Conservation (phyloP, 2,113 vertebrate species). For the Petroica traversi region DNA sequence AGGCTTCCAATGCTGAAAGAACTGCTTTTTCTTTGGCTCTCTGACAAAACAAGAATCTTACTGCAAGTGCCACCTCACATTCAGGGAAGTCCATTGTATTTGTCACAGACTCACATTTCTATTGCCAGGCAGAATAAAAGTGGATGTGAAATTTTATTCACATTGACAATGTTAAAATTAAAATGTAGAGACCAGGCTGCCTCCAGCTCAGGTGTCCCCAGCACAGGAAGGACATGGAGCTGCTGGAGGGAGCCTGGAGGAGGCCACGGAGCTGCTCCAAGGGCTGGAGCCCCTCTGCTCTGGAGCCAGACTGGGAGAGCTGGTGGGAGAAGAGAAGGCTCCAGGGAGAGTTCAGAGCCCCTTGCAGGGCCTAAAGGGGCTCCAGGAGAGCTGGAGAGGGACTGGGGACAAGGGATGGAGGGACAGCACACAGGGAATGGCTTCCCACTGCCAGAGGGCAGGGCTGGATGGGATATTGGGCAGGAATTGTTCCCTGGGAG, state of each 20-base stretch:
- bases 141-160: background rate
- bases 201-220: background rate
- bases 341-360: background rate
- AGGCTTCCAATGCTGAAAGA: background rate
- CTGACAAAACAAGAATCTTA: background rate
- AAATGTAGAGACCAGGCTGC: background rate
- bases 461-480: background rate
- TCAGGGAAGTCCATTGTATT: background rate
- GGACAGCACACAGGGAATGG: background rate
- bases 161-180: background rate
- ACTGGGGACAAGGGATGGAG: background rate
- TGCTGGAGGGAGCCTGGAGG: accelerated
- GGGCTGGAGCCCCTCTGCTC: background rate
- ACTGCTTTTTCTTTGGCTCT: background rate
- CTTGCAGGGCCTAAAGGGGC: background rate
- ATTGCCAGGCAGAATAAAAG: background rate
- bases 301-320: background rate
- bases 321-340: background rate
- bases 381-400: background rate
- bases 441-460: background rate
- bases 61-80: background rate
- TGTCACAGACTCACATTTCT: background rate
- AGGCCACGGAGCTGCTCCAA: accelerated
- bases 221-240: background rate
- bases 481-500: background rate